Conservation (phyloP, 2,113 vertebrate species). For the Sinosuthora webbiana region DNA sequence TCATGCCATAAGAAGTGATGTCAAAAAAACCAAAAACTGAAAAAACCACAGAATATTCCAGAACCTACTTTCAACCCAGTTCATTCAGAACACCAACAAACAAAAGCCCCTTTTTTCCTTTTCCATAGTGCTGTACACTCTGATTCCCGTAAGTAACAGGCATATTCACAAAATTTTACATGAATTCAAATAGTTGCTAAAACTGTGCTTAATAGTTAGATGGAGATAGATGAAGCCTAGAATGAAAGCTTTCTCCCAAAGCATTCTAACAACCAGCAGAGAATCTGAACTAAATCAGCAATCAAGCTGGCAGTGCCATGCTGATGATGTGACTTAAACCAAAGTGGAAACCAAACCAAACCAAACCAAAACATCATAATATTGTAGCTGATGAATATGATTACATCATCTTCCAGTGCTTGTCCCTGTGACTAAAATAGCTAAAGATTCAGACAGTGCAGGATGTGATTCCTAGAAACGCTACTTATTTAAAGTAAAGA, state of each 20-base stretch:
- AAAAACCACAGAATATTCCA: background rate
- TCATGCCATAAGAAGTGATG: background rate
- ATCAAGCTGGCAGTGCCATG: background rate
- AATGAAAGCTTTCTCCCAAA: background rate
- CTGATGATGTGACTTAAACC: background rate
- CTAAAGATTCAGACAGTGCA: background rate
- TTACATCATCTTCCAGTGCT: background rate
- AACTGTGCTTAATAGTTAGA: background rate
- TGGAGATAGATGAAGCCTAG: background rate
- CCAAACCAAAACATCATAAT: too few species aligned
- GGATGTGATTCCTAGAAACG: background rate
- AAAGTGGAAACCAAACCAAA: too few species aligned
- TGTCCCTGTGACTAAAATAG: background rate
- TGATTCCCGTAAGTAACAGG: background rate
- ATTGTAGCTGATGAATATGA: background rate
- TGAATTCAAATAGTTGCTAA: background rate
- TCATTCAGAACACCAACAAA: background rate
- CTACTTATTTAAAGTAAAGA: background rate
- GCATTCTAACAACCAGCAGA: background rate
- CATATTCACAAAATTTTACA: background rate
- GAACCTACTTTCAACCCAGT: background rate
- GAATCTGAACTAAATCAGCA: background rate
- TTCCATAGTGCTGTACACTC: background rate
- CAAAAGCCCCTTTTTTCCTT: background rate
- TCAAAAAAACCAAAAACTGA: background rate